phyloP scores from a whole-genome alignment of 2,888 invertebrate genomes.

The Biston betularia region DNA sequence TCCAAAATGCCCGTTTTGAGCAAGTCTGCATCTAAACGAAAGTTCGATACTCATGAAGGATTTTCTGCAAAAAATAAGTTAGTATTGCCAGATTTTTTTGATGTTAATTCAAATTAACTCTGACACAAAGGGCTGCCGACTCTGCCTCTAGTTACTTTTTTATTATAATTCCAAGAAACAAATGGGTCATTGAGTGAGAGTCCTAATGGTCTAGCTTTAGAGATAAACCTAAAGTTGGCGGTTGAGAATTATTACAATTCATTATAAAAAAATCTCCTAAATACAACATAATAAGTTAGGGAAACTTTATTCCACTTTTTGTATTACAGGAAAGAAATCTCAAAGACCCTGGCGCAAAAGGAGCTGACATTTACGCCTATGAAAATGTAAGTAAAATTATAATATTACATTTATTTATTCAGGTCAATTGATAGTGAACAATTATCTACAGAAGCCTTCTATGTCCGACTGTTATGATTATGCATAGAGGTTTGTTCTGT shows the following conservation, averaged over 20 bases:
- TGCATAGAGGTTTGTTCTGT: neutral
- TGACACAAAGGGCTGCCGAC: too few species aligned
- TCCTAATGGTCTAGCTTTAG: too few species aligned
- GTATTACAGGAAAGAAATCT: constrained; percentile 87
- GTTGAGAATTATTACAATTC: too few species aligned
- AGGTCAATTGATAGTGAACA: neutral
- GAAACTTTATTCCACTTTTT: constrained; percentile 15
- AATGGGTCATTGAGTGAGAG: too few species aligned
- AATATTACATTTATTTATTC: neutral
- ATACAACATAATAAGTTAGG: too few species aligned
- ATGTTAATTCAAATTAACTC: too few species aligned
- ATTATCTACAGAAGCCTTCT: too few species aligned
- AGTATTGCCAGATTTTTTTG: constrained; percentile 36
- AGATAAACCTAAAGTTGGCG: too few species aligned
- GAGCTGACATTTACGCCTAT: constrained; percentile 86
- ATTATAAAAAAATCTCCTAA: too few species aligned
- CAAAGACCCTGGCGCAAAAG: constrained; percentile 87
- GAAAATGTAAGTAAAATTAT: constrained; percentile 84
- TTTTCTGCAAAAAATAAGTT: constrained; percentile 90
- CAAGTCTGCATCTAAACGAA: constrained; percentile 88
- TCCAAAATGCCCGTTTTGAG: constrained; percentile 86
- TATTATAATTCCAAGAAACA: too few species aligned
- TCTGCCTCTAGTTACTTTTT: too few species aligned
- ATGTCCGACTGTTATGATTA: too few species aligned
- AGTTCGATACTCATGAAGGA: constrained; percentile 85